phyloP scores from a whole-genome alignment of 2,113 vertebrate genomes.

The Echinops telfairi region DNA sequence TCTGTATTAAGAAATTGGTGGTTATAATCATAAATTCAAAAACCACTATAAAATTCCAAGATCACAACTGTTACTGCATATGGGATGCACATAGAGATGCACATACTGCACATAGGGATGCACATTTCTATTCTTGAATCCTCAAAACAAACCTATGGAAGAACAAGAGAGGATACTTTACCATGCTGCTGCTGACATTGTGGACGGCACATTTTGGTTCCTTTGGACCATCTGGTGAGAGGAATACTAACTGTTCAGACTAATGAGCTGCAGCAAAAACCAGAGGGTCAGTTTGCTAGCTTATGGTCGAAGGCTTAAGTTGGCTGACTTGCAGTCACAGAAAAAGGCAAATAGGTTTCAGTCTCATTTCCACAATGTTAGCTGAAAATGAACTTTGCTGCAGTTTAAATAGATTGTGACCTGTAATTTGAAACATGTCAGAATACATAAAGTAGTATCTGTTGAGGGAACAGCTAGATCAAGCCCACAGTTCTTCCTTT shows the following conservation, averaged over 20 bases:
- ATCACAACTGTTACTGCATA: background rate
- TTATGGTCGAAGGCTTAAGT: conserved; percentile 34
- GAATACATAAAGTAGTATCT: conserved; percentile 62
- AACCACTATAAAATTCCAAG: background rate
- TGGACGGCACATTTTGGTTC: conserved; percentile 7
- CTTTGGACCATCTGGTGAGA: background rate
- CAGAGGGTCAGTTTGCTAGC: background rate
- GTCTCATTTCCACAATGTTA: conserved; percentile 38
- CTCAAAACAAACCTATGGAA: background rate
- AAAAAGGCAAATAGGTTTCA: conserved; percentile 59
- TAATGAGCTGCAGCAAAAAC: background rate
- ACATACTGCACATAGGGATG: no score
- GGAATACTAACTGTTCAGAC: background rate
- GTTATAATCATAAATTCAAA: conserved; percentile 5
- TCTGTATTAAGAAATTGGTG: background rate
- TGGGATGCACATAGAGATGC: background rate
- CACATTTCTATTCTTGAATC: background rate
- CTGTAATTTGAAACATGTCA: conserved; percentile 70
- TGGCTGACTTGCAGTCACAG: conserved; percentile 47
- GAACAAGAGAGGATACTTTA: background rate
- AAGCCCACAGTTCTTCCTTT: conserved; percentile 7
- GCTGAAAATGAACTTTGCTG: conserved; percentile 64
- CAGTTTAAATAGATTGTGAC: conserved; percentile 70
- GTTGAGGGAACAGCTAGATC: background rate
- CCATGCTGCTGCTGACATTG: background rate